Conservation (phyloP, 2,797 vertebrate species). For the Benthosema pterotum region DNA sequence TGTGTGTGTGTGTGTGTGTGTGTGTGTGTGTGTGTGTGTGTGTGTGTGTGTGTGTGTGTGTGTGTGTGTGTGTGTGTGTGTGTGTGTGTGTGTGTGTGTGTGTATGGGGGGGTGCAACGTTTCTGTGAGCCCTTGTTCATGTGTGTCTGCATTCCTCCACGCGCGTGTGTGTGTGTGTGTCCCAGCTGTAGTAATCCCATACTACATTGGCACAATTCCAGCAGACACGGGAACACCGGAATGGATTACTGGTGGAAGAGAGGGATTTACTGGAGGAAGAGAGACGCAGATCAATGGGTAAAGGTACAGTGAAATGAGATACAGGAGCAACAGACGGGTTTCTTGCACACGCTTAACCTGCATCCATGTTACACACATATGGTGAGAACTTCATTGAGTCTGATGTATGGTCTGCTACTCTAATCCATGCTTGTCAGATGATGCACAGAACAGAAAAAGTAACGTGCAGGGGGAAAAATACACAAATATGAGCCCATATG, state of each 20-base stretch:
- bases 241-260: conserved; percentile 65
- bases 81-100: conserved; percentile 24
- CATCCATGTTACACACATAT: conserved; percentile 2
- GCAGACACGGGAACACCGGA: conserved; percentile 68
- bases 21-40: conserved; percentile 9
- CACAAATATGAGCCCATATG: no score
- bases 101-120: no score
- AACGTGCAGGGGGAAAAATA: no score
- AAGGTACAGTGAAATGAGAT: conserved; percentile 47
- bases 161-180: conserved; percentile 20
- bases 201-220: conserved; percentile 64
- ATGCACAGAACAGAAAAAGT: no score
- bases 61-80: conserved; percentile 15
- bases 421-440: no score
- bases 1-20: conserved; percentile 11
- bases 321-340: conserved; percentile 40
- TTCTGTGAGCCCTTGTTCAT: conserved; percentile 24
- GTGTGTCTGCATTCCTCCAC: conserved; percentile 7
- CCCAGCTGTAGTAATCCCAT: conserved; percentile 63
- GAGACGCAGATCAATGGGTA: conserved; percentile 61
- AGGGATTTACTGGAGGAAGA: conserved; percentile 61
- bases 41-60: conserved; percentile 19
- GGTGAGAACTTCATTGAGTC: no score
- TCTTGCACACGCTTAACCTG: conserved; percentile 48
- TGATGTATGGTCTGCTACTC: no score